Evolutionary conservation across 2,888 invertebrate species (phyloP), one percentile per base, ranked within the genome.

Genomic region (Pristionchus entomophagus): DNA sequence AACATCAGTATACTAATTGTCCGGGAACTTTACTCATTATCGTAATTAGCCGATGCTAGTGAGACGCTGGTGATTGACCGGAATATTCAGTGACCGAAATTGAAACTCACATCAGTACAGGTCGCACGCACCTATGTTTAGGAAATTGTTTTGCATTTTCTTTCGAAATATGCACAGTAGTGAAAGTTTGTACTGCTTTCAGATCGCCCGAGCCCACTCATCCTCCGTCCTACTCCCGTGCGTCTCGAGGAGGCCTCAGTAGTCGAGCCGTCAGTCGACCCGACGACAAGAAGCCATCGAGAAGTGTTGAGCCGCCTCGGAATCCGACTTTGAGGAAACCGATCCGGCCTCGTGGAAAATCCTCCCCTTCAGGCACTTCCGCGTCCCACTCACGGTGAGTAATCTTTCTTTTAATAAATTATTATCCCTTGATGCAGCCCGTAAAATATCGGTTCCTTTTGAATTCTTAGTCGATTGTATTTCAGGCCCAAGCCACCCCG

Each of bases 151-250:
- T n/a, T n/a, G n/a, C n/a, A n/a, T n/a, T n/a, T n/a, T n/a, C n/a
- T n/a, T n/a, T n/a, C n/a, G n/a, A n/a, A n/a, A n/a, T n/a, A n/a
- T n/a, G n/a, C n/a, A n/a, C n/a, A n/a, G n/a, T n/a, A n/a, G n/a
- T n/a, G n/a, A n/a, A n/a, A n/a, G n/a, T 45, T 14, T 45, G 45
- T 56, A 14, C 17, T 56, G 56, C 8, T 41, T 59, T 38, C 41
- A 82, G 82, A 59, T 82, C 82, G 0, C 82, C 82, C 19, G 82
- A 59, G 56, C 82, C 38, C 38, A 14, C 38, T 4, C n/a, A 29
- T 12, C 29, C 78, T 0, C 49, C 78, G 2, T 49, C 38, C 35
- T n/a, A 26, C 59, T 59, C 59, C 6, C 77, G 45, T 2, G 38
- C 73, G 8, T 77, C 77, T 22, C 26, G 45, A 29, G 77, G 49